These are phyloP conservation scores for Metacarcinus magister DNA, from an alignment of 2,888 invertebrate genomes.

Conservation along the genomic window DNA sequence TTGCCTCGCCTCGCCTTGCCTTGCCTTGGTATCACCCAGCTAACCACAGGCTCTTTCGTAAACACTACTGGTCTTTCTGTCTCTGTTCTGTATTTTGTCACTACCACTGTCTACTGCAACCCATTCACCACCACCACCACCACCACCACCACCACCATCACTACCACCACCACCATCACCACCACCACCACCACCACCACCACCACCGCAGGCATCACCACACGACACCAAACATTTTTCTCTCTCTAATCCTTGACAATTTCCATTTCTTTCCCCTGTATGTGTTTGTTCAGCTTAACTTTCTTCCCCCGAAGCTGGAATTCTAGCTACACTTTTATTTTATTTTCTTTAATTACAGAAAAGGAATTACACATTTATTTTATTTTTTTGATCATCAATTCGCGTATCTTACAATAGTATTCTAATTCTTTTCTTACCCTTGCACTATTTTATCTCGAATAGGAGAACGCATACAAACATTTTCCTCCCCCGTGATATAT, in stretches of 20 bases:
- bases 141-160: background rate
- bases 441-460: too few species aligned
- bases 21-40: too few species aligned
- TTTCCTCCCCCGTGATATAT: too few species aligned
- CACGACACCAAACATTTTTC: background rate
- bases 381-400: too few species aligned
- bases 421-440: too few species aligned
- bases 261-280: background rate
- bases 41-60: background rate
- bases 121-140: background rate
- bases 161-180: background rate
- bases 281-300: slow-evolving; percentile 1
- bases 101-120: background rate
- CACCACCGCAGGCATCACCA: background rate
- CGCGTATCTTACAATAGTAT: too few species aligned
- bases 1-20: too few species aligned
- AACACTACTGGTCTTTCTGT: background rate
- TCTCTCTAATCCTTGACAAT: background rate
- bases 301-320: background rate
- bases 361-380: too few species aligned
- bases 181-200: background rate
- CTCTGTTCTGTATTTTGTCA: too few species aligned
- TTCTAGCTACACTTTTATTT: background rate
- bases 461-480: too few species aligned
- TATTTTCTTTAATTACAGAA: too few species aligned